Percentiles rank a stretch among this genome's conserved stretches.
These are phyloP conservation scores for Coturnix japonica DNA, from an alignment of 2,113 vertebrate genomes.

Conservation along the genomic window DNA sequence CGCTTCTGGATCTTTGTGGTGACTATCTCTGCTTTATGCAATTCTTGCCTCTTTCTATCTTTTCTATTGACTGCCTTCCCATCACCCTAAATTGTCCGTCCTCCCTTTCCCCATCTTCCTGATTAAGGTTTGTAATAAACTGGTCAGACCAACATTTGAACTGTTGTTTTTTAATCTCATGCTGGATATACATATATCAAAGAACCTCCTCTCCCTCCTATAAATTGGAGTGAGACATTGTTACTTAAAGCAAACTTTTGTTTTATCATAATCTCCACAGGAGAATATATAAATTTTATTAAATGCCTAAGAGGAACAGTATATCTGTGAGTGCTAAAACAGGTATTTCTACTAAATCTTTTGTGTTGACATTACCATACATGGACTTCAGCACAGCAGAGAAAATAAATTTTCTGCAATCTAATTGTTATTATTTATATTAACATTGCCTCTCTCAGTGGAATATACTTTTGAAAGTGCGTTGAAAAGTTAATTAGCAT, in stretches of 20 bases:
- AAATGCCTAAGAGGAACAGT: neutral
- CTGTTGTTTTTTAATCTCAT: too few species aligned
- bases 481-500: neutral
- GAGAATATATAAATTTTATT: neutral
- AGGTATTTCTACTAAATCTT: neutral
- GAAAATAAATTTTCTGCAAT: neutral
- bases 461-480: neutral
- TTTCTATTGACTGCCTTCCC: too few species aligned
- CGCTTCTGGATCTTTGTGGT: too few species aligned
- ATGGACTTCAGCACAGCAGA: neutral
- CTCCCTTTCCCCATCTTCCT: too few species aligned
- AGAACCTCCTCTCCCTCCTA: too few species aligned
- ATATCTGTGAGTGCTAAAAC: neutral
- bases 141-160: too few species aligned
- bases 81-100: too few species aligned
- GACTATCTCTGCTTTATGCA: too few species aligned
- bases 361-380: neutral
- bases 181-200: too few species aligned
- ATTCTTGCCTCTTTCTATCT: too few species aligned
- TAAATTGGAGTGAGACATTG: too few species aligned
- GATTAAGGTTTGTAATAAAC: too few species aligned
- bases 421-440: neutral
- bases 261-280: neutral
- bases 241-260: neutral
- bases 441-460: neutral